These are phyloP conservation scores for Epinotia bilunana DNA, from an alignment of 2,888 invertebrate species.

Conservation along the genomic window DNA sequence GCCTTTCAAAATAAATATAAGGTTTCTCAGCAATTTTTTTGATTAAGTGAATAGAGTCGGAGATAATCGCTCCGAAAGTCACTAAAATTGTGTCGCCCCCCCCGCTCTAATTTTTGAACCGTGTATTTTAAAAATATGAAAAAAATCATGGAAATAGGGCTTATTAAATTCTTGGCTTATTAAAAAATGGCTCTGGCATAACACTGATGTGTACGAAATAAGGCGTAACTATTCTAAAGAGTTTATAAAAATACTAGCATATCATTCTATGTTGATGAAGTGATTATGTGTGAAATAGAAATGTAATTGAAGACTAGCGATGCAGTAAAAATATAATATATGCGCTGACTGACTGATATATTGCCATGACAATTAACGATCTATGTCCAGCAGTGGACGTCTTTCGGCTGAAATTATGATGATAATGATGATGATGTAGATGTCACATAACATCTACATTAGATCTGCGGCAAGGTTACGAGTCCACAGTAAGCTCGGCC, in stretches of 20 bases:
- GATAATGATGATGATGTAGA: not conserved
- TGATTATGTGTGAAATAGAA: conserved; percentile 22
- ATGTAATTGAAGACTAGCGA: not conserved
- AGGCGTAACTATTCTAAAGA: not conserved
- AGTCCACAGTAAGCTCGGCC: no score
- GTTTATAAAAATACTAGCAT: conserved; percentile 2
- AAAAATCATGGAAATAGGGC: no score
- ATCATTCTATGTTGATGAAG: conserved; percentile 22
- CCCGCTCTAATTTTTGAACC: no score
- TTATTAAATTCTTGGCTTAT: no score
- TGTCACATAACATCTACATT: not conserved
- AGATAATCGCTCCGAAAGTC: no score
- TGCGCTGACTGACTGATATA: conserved; percentile 11
- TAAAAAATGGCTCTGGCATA: no score
- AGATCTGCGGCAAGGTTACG: not conserved
- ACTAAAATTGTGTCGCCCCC: no score
- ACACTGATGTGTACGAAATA: not conserved
- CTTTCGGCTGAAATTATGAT: not conserved
- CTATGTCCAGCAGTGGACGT: not conserved
- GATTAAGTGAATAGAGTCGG: no score
- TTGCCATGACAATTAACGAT: not conserved
- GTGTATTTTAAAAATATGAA: no score
- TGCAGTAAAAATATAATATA: conserved; percentile 20
- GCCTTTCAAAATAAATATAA: no score
- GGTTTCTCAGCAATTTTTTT: no score